A percentile compares a stretch with the other conserved stretches of the same genome.
Conservation (phyloP, 2,888 invertebrate genomes). For the Lithophane socia region DNA sequence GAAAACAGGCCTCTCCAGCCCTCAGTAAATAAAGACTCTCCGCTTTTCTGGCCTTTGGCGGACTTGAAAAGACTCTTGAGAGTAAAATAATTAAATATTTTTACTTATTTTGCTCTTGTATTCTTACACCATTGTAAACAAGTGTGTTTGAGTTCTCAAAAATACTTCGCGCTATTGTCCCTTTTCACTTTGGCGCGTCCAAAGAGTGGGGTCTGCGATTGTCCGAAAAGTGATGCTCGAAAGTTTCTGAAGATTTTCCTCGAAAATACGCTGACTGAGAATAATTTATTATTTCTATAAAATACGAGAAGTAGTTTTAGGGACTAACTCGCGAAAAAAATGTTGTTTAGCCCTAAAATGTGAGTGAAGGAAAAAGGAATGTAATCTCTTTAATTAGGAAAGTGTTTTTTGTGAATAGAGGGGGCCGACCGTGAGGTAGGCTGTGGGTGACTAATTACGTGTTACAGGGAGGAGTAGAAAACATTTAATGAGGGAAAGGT, state of each 20-base stretch:
- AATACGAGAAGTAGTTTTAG: conserved; percentile 6
- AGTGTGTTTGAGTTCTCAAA: conserved; percentile 34
- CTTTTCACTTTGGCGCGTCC: conserved; percentile 16
- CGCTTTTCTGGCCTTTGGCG: conserved; percentile 29
- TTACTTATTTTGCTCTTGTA: conserved; percentile 34
- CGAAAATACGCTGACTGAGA: conserved; percentile 8
- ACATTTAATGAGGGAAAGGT: background rate
- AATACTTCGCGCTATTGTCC: conserved; percentile 35
- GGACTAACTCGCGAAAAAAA: background rate
- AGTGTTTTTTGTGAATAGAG: background rate
- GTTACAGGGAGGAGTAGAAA: background rate
- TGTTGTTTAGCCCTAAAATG: background rate
- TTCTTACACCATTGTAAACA: conserved; percentile 35
- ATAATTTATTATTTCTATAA: conserved; percentile 34
- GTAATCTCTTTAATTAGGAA: conserved; percentile 23
- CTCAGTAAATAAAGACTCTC: conserved; percentile 53
- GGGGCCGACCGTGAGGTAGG: too few species aligned
- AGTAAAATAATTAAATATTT: conserved; percentile 55
- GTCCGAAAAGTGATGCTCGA: conserved; percentile 23
- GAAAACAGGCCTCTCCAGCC: conserved; percentile 12
- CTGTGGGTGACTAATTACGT: background rate
- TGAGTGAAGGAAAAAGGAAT: background rate
- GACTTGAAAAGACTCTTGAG: conserved; percentile 32
- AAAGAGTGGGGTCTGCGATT: conserved; percentile 17
- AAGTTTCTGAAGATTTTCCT: conserved; percentile 20